Conservation (phyloP, 2,888 invertebrate species). For the Fragum fragum region DNA sequence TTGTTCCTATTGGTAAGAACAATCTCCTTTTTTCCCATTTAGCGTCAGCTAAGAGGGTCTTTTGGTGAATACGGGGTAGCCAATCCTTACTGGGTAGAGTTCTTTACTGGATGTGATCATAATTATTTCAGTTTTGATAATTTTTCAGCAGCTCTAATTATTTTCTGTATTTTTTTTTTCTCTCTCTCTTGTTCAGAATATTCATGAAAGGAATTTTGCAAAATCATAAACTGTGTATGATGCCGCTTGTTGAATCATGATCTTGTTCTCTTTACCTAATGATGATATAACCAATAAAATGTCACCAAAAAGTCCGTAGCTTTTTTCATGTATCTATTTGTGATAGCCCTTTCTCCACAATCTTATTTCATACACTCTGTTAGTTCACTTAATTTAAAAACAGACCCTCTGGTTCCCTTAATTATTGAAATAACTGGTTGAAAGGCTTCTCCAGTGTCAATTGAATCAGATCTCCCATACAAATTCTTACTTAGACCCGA, state of each 20-base stretch:
- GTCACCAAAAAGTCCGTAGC: slow-evolving; percentile 63
- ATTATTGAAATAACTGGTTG: slow-evolving; percentile 20
- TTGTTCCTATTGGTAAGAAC: too few species aligned
- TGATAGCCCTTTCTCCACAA: slow-evolving; percentile 34
- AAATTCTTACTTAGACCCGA: neutral
- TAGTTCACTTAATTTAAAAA: slow-evolving; percentile 44
- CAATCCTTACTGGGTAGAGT: slow-evolving; percentile 45
- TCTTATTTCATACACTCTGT: slow-evolving; percentile 38
- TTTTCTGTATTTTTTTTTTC: slow-evolving; percentile 41
- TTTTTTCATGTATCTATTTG: slow-evolving; percentile 60
- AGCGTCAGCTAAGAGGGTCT: slow-evolving; percentile 64
- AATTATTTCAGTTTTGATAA: slow-evolving; percentile 71
- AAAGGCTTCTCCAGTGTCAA: slow-evolving; percentile 33
- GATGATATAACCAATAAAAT: slow-evolving; percentile 53
- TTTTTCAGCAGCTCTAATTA: slow-evolving; percentile 68
- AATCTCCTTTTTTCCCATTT: slow-evolving; percentile 40
- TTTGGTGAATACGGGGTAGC: slow-evolving; percentile 53
- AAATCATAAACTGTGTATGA: slow-evolving; percentile 51
- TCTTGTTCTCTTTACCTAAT: slow-evolving; percentile 55
- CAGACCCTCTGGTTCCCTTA: slow-evolving; percentile 44
- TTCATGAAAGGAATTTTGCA: slow-evolving; percentile 19
- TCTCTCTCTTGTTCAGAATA: slow-evolving; percentile 13
- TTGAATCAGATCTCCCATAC: slow-evolving; percentile 7
- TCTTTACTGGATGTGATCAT: slow-evolving; percentile 16
- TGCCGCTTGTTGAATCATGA: slow-evolving; percentile 58